Conservation (phyloP, 2,797 vertebrate genomes). For the Xenops minutus region DNA sequence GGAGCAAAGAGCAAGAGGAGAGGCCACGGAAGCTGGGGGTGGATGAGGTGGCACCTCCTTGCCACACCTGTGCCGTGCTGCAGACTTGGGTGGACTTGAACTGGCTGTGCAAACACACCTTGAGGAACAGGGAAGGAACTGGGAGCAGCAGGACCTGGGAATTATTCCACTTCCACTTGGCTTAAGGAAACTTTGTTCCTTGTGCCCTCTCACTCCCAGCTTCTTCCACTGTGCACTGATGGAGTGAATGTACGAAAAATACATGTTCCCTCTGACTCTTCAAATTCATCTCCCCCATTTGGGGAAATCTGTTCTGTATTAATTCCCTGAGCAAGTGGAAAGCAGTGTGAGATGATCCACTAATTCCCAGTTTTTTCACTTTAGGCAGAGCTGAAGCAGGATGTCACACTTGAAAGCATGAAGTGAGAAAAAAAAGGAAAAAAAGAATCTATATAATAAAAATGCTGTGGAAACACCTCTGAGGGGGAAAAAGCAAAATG, state of each 20-base stretch:
- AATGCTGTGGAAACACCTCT: neutral
- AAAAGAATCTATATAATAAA: neutral
- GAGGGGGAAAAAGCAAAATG: neutral
- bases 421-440: neutral
- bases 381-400: neutral
- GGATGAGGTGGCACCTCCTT: conserved; percentile 17
- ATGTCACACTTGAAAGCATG: neutral
- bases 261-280: neutral
- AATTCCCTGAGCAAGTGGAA: neutral
- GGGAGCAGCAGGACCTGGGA: neutral
- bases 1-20: conserved; percentile 45
- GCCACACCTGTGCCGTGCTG: neutral
- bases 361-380: neutral
- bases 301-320: neutral
- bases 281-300: neutral
- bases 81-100: conserved; percentile 5
- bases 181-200: neutral
- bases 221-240: neutral
- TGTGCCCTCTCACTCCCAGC: neutral
- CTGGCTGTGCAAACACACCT: neutral
- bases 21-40: conserved; percentile 15
- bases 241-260: neutral
- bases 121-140: neutral
- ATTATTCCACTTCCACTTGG: neutral
- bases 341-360: neutral